A percentile compares a stretch with the other conserved stretches of the same genome.
phyloP scores from a whole-genome alignment of 2,797 vertebrate species.

The Gobionotothen gibberifrons region DNA sequence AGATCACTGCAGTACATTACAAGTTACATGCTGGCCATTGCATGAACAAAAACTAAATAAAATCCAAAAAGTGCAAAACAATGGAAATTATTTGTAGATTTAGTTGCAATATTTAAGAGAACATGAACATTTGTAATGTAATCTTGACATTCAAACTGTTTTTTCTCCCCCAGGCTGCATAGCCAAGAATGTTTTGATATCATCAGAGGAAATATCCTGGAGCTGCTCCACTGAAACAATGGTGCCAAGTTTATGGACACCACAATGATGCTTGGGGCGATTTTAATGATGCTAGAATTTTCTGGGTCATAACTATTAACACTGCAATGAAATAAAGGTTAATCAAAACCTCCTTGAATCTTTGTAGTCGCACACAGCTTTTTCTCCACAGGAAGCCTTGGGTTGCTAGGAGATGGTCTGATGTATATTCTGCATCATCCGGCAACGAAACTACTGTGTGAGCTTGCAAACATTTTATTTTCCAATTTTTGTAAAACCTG shows the following conservation, averaged over 20 bases:
- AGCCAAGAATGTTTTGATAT: slow-evolving; percentile 32
- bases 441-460: neutral
- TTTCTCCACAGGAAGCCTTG: neutral
- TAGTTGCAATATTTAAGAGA: neutral
- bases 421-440: too few species aligned
- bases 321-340: slow-evolving; percentile 12
- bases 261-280: neutral
- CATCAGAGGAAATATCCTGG: slow-evolving; percentile 3
- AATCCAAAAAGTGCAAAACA: slow-evolving; percentile 19
- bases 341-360: slow-evolving; percentile 24
- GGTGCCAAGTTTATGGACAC: slow-evolving; percentile 30
- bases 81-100: neutral
- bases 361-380: neutral
- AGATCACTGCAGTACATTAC: slow-evolving; percentile 31
- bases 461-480: neutral
- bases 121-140: neutral
- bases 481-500: neutral
- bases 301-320: slow-evolving; percentile 30
- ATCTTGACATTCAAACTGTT: slow-evolving; percentile 14
- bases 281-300: slow-evolving; percentile 46
- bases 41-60: neutral
- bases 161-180: slow-evolving; percentile 11
- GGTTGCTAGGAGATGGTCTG: too few species aligned
- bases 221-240: slow-evolving; percentile 20
- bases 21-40: slow-evolving; percentile 13